Conservation (phyloP, 2,888 invertebrate genomes). For the Epistrophe grossulariae region DNA sequence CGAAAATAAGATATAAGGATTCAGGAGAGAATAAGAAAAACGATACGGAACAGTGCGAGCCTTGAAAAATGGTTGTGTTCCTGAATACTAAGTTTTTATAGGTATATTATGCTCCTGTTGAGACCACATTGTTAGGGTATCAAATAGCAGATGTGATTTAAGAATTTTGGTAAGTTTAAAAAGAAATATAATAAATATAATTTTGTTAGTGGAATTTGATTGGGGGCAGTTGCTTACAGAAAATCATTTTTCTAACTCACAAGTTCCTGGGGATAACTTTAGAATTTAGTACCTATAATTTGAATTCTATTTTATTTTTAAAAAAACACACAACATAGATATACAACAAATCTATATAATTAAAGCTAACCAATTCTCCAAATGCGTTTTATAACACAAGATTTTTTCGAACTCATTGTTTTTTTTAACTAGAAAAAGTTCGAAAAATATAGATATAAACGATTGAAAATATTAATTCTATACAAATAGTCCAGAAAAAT, state of each 20-base stretch:
- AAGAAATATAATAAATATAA: not conserved
- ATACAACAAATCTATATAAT: too few species aligned
- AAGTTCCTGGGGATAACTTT: too few species aligned
- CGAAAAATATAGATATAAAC: too few species aligned
- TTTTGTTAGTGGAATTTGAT: not conserved
- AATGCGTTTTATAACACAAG: too few species aligned
- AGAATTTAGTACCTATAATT: too few species aligned
- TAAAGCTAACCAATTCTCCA: too few species aligned
- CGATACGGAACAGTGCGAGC: slow-evolving; percentile 13
- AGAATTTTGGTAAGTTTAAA: not conserved
- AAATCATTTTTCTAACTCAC: not conserved
- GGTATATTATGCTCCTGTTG: not conserved
- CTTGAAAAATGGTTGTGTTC: slow-evolving; percentile 21
- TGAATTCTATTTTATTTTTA: too few species aligned
- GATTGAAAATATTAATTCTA: too few species aligned
- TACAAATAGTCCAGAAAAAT: too few species aligned
- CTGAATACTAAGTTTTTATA: slow-evolving; percentile 11
- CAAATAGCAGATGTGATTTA: slow-evolving; percentile 25
- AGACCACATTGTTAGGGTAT: not conserved
- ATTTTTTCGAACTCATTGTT: too few species aligned
- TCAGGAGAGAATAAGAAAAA: slow-evolving; percentile 14
- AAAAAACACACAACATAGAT: too few species aligned
- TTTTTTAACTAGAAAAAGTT: too few species aligned
- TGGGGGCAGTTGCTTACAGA: not conserved
- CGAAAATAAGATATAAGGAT: slow-evolving; percentile 62